These are phyloP conservation scores for Autographa pulchrina DNA, from an alignment of 2,888 invertebrate genomes.

Conservation along the genomic window DNA sequence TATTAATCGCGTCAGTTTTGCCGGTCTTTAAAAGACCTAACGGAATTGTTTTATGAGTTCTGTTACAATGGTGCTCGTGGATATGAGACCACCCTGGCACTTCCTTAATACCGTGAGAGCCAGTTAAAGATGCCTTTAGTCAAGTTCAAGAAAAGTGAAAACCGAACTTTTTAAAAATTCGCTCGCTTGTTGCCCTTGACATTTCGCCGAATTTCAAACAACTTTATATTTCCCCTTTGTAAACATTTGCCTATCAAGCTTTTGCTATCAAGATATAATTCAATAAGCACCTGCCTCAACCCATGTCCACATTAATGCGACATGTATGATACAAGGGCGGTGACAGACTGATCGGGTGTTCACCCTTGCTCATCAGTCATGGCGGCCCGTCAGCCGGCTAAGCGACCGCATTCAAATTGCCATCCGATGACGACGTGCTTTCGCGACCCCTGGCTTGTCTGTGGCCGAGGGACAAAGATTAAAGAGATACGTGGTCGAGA, in stretches of 20 bases:
- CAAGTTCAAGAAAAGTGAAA: not conserved
- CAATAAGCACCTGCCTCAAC: conserved; percentile 71
- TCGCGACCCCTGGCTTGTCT: conserved; percentile 85
- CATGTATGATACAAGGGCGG: conserved; percentile 82
- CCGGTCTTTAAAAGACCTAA: conserved; percentile 29
- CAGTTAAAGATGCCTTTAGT: not conserved
- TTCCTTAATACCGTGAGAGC: not conserved
- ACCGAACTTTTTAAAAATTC: not conserved
- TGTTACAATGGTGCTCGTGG: conserved; percentile 8
- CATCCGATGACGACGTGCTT: conserved; percentile 88
- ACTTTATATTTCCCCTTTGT: conserved; percentile 6
- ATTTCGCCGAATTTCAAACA: not conserved
- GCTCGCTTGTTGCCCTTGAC: not conserved
- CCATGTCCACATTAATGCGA: conserved; percentile 76
- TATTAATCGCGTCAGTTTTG: conserved; percentile 34
- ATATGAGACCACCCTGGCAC: conserved; percentile 7
- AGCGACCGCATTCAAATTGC: conserved; percentile 89
- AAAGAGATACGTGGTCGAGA: not conserved
- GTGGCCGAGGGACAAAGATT: conserved; percentile 73
- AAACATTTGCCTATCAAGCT: conserved; percentile 40
- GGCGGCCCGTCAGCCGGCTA: conserved; percentile 83
- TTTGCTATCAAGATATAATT: conserved; percentile 57
- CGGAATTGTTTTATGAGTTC: conserved; percentile 42
- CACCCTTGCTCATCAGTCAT: conserved; percentile 89
- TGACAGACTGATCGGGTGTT: conserved; percentile 86